Conservation (phyloP, 2,113 vertebrate genomes). For the Percina caprodes region DNA sequence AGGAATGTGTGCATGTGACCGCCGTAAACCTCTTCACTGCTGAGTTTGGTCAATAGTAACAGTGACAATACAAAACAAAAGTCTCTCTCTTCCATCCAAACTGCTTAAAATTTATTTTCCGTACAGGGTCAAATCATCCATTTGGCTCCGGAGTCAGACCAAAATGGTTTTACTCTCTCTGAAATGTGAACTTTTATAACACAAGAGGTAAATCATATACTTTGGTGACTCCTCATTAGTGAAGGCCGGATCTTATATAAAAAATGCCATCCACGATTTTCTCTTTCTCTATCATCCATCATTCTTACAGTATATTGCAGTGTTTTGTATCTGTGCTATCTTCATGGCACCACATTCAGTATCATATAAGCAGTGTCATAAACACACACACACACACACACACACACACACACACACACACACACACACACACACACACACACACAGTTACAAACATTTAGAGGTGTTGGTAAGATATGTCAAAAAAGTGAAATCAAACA, state of each 20-base stretch:
- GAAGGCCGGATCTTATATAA: slow-evolving; percentile 44
- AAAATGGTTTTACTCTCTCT: slow-evolving; percentile 44
- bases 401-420: neutral
- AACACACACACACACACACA: too few relatives aligned
- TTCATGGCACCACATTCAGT: neutral
- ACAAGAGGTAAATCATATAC: slow-evolving; percentile 47
- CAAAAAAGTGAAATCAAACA: slow-evolving; percentile 31
- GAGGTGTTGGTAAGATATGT: slow-evolving; percentile 38
- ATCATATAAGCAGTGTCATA: neutral
- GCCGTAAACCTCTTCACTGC: slow-evolving; percentile 68
- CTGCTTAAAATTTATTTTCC: slow-evolving; percentile 33
- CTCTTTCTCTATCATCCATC: slow-evolving; percentile 44
- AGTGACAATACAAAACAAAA: slow-evolving; percentile 57
- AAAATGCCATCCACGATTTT: slow-evolving; percentile 48
- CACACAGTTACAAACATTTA: slow-evolving; percentile 1
- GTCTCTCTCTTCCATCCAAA: slow-evolving; percentile 27
- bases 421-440: neutral
- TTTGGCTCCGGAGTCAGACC: slow-evolving; percentile 15
- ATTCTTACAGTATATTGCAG: slow-evolving; percentile 7
- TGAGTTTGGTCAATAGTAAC: slow-evolving; percentile 73
- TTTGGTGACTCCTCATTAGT: slow-evolving; percentile 56
- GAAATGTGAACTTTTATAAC: slow-evolving; percentile 53
- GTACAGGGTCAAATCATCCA: slow-evolving; percentile 25
- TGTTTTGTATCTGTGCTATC: slow-evolving; percentile 20
- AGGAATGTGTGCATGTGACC: slow-evolving; percentile 72